A percentile compares a stretch with the other conserved stretches of the same genome.
These are phyloP conservation scores for Achatina immaculata DNA, from an alignment of 1,140 invertebrate genomes.

Conservation along the genomic window DNA sequence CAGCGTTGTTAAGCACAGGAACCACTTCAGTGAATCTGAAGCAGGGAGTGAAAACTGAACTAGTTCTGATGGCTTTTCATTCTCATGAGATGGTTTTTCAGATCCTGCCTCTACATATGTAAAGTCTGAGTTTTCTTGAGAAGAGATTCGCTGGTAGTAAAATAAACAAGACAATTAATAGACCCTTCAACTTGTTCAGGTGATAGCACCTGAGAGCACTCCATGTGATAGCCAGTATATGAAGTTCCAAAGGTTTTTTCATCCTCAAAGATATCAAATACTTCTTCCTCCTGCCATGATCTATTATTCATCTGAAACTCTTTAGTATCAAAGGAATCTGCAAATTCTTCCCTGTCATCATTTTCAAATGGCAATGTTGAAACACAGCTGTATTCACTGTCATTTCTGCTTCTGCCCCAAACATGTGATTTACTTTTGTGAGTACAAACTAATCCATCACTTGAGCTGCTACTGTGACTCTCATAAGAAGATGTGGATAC, in stretches of 20 bases:
- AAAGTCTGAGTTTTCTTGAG: not conserved
- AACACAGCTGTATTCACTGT: conserved; percentile 30
- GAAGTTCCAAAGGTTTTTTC: conserved; percentile 46
- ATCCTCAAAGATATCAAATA: conserved; percentile 43
- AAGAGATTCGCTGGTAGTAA: too few species aligned
- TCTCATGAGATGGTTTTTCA: not conserved
- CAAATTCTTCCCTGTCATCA: conserved; percentile 8
- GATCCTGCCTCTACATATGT: not conserved
- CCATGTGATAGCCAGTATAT: conserved; percentile 48
- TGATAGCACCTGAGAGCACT: conserved; percentile 42
- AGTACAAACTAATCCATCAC: conserved; percentile 50
- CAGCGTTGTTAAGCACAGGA: conserved; percentile 28
- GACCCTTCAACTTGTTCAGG: conserved; percentile 19
- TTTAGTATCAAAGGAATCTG: conserved; percentile 6
- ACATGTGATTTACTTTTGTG: conserved; percentile 50
- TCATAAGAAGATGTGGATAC: conserved; percentile 57
- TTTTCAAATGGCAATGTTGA: conserved; percentile 28
- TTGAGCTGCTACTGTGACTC: conserved; percentile 48
- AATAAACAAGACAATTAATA: too few species aligned
- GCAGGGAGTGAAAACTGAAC: conserved; percentile 28
- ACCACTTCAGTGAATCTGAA: not conserved
- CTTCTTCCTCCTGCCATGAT: conserved; percentile 19
- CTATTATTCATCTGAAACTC: not conserved
- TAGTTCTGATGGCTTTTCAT: conserved; percentile 6
- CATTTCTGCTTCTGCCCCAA: conserved; percentile 39